Evolutionary conservation across 1,140 invertebrate genomes (phyloP).

Genomic region (Pseudomyrmex dendroicus): DNA sequence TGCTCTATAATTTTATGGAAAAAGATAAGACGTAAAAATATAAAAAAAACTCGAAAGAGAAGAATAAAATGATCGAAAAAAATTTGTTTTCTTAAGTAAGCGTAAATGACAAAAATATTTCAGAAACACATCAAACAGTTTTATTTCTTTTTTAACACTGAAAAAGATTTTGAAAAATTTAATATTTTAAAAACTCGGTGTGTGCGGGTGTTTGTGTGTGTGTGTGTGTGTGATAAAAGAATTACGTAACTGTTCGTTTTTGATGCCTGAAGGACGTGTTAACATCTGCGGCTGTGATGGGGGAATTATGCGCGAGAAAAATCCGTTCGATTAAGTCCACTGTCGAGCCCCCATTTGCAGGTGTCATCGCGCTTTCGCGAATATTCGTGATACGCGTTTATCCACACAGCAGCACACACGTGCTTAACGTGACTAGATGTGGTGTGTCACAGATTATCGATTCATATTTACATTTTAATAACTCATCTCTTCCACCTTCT

Average conservation of each 20-base stretch:
- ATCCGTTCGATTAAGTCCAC: conserved; percentile 55
- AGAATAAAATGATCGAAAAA: too few species aligned
- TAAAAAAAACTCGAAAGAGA: background rate
- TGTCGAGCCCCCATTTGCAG: conserved; percentile 60
- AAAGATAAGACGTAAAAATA: background rate
- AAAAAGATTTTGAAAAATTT: background rate
- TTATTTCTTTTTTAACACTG: too few species aligned
- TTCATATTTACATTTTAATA: conserved; percentile 79
- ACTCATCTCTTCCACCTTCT: conserved; percentile 71
- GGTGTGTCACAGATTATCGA: conserved; percentile 74
- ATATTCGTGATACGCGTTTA: conserved; percentile 69
- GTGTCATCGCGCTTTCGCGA: conserved; percentile 59
- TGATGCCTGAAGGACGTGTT: conserved; percentile 18
- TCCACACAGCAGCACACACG: conserved; percentile 62
- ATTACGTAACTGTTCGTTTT: conserved; percentile 6
- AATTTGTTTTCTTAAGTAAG: too few species aligned
- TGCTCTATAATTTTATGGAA: conserved; percentile 18
- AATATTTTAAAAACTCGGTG: background rate
- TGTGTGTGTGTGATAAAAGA: background rate
- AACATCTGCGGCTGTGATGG: conserved; percentile 23
- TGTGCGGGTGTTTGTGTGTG: too few species aligned
- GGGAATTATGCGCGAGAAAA: conserved; percentile 46
- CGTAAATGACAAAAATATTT: too few species aligned
- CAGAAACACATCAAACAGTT: too few species aligned
- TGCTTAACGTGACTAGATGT: conserved; percentile 67